Percentiles rank a stretch among this genome's conserved stretches.
These are phyloP conservation scores for Thymelicus lineola DNA, from an alignment of 2,888 invertebrate genomes.

Conservation along the genomic window DNA sequence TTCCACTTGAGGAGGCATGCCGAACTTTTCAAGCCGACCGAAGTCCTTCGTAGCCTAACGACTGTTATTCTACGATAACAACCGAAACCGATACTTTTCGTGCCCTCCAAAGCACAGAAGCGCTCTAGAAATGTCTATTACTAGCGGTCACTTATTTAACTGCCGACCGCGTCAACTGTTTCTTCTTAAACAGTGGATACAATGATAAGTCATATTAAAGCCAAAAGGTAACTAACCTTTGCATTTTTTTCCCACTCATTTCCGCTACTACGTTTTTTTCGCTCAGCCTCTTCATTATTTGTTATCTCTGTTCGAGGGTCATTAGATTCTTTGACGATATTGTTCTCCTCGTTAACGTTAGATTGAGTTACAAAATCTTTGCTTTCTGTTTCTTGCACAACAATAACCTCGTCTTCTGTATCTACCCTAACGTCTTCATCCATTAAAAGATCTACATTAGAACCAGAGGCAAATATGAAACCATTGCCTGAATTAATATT, in stretches of 20 bases:
- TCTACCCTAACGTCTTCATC: slow-evolving; percentile 45
- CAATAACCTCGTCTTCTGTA: slow-evolving; percentile 35
- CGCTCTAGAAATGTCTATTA: too few relatives aligned
- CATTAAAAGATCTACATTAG: slow-evolving; percentile 44
- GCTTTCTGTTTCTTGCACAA: slow-evolving; percentile 25
- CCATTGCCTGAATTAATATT: slow-evolving; percentile 36
- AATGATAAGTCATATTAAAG: neutral
- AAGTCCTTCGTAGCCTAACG: too few relatives aligned
- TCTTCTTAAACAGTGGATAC: neutral
- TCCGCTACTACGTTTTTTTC: slow-evolving; percentile 66
- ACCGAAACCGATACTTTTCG: too few relatives aligned
- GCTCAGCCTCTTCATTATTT: slow-evolving; percentile 47
- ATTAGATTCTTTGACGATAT: slow-evolving; percentile 1
- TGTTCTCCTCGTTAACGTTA: slow-evolving; percentile 22
- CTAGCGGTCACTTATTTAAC: too few relatives aligned
- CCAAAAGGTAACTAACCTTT: slow-evolving; percentile 55
- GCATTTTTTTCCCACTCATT: slow-evolving; percentile 63
- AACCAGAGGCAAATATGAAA: slow-evolving; percentile 48
- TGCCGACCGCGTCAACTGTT: too few relatives aligned
- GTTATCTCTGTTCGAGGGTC: slow-evolving; percentile 50
- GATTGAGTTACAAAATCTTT: slow-evolving; percentile 32
- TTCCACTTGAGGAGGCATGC: too few relatives aligned
- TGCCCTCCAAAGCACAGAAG: too few relatives aligned
- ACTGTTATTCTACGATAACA: too few relatives aligned
- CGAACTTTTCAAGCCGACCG: too few relatives aligned